phyloP scores from a whole-genome alignment of 2,113 vertebrate species.

The Lepus timidus region DNA sequence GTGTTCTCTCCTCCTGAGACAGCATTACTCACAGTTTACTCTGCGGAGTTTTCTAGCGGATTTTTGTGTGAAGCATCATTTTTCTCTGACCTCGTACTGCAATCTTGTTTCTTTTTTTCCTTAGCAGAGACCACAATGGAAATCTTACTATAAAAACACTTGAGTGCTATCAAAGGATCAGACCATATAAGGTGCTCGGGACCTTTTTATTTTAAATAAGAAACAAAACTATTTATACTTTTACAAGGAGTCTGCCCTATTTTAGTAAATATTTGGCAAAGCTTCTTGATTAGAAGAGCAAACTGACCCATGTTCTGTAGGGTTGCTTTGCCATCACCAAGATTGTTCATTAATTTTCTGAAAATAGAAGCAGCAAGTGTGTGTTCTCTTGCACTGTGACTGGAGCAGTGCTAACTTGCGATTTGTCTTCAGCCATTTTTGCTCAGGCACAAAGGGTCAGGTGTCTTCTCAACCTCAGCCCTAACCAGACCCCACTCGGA shows the following conservation, averaged over 20 bases:
- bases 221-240: slow-evolving; percentile 92
- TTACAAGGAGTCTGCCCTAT: slow-evolving; percentile 90
- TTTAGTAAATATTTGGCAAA: slow-evolving; percentile 92
- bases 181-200: slow-evolving; percentile 90
- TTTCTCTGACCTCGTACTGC: slow-evolving; percentile 68
- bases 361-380: slow-evolving; percentile 83
- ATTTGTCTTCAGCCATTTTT: slow-evolving; percentile 74
- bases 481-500: not conserved
- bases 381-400: slow-evolving; percentile 58
- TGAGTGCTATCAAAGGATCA: slow-evolving; percentile 87
- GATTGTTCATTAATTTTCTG: slow-evolving; percentile 83
- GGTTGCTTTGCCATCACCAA: slow-evolving; percentile 84
- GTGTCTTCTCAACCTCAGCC: slow-evolving; percentile 46
- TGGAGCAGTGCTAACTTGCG: slow-evolving; percentile 69
- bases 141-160: slow-evolving; percentile 83
- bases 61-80: slow-evolving; percentile 80
- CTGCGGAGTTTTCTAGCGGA: slow-evolving; percentile 75
- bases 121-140: slow-evolving; percentile 86
- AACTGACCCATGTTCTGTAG: slow-evolving; percentile 87
- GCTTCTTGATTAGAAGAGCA: slow-evolving; percentile 89
- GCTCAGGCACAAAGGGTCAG: slow-evolving; percentile 11
- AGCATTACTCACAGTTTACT: slow-evolving; percentile 64
- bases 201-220: slow-evolving; percentile 91
- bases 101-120: slow-evolving; percentile 74
- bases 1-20: not conserved